Base-by-base conservation (phyloP, 1,140 invertebrate species). In the Aphis craccivora region DNA sequence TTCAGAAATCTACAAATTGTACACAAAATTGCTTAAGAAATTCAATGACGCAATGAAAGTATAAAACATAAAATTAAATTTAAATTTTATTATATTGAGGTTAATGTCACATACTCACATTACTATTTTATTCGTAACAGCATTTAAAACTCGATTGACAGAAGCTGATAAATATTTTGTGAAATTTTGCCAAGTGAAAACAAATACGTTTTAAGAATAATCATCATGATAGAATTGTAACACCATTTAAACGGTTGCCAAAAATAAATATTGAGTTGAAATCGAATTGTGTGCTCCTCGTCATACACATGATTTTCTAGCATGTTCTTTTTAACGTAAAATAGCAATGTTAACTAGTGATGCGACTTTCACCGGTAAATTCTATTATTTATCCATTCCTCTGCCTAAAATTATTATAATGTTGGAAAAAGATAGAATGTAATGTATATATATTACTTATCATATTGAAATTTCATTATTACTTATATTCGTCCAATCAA, bases 101-200 rank as follows among this genome's bases (percentile, higher is more conserved):
- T 87, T 87, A 87, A 48, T 87, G 45, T 55, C 30, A 40, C 37
- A 40, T 40, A 40, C 37, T 40, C 37, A 40, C 48, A 20, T 89
- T 37, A 89, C 22, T 55, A 23, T 89, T 51, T 53, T 37, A 25
- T 89, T 53, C 2, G 9, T 23, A 89, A 53, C n/a, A 53, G 48
- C n/a, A 22, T 89, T 88, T 53, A 37, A n/a, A 37, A 89, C 48
- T 53, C 35, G 8, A 53, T 25, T 1, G n/a, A 89, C 30, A 53
- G 6, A 84, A 84, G 35, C 37, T 40, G 35, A 40, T 40, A 43
- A 43, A 45, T 45, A 55, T 55, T 89, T 89, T 37, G 35, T 40
- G 53, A 90, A 90, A 90, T 90, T 60, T 90, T 20, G 89, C 89
- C 89, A 43, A 90, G 89, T 67, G 89, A 90, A 90, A 90, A 90